Conservation (phyloP, 1,140 invertebrate genomes). For the Panulirus ornatus region DNA sequence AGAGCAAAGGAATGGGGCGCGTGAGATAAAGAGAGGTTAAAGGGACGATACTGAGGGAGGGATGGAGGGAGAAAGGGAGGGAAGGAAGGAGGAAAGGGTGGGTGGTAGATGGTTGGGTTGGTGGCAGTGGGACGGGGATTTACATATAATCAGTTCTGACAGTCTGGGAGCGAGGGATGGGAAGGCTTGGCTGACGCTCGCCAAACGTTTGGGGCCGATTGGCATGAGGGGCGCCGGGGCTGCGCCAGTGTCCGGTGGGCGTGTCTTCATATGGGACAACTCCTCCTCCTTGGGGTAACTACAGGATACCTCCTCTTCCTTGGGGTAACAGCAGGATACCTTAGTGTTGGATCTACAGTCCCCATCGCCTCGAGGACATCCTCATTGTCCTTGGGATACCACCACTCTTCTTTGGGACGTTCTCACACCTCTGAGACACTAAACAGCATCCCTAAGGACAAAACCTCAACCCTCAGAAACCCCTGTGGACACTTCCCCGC, state of each 20-base stretch:
- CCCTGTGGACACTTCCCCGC: too few species aligned
- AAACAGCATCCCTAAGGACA: too few species aligned
- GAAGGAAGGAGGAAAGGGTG: too few species aligned
- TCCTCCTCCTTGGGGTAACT: background rate
- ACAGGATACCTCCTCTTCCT: background rate
- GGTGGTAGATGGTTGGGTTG: background rate
- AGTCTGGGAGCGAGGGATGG: background rate
- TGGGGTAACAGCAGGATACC: background rate
- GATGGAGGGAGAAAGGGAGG: background rate
- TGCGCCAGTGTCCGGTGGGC: background rate
- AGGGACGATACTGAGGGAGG: background rate
- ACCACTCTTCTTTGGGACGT: too few species aligned
- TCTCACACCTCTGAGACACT: too few species aligned
- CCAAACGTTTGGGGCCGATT: background rate
- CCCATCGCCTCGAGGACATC: too few species aligned
- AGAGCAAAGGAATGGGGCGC: background rate
- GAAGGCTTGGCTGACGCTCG: background rate
- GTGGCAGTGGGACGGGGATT: background rate
- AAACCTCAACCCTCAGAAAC: too few species aligned
- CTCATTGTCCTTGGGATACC: too few species aligned
- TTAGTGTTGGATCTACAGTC: too few species aligned
- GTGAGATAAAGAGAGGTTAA: background rate
- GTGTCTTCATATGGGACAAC: background rate
- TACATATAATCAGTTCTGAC: background rate
- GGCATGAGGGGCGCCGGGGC: background rate